Evolutionary conservation across 2,113 vertebrate species (phyloP).

Genomic region (Clarias gariepinus): DNA sequence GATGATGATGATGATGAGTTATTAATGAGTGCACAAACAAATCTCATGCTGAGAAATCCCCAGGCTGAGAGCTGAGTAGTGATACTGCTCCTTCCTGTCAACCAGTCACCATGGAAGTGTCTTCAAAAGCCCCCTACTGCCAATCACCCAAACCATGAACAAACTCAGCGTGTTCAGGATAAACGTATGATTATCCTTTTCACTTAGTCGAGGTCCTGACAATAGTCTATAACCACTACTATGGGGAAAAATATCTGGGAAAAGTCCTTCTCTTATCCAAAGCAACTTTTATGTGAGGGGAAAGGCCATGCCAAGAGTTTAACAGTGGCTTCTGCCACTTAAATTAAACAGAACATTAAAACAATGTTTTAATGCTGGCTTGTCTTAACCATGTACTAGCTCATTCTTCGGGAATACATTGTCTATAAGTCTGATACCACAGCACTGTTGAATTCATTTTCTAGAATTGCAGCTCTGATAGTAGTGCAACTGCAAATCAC

Average conservation of each 20-base stretch:
- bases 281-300: background rate
- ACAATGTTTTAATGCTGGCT: background rate
- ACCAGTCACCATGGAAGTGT: slow-evolving; percentile 35
- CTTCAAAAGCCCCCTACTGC: slow-evolving; percentile 42
- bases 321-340: background rate
- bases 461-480: background rate
- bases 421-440: background rate
- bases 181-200: background rate
- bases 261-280: background rate
- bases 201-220: background rate
- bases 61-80: slow-evolving; percentile 70
- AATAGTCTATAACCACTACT: background rate
- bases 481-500: background rate
- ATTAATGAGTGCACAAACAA: slow-evolving; percentile 49
- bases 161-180: background rate
- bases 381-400: background rate
- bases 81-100: slow-evolving; percentile 66
- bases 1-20: slow-evolving; percentile 35
- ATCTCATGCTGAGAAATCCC: slow-evolving; percentile 57
- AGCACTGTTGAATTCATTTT: background rate
- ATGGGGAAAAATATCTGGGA: background rate
- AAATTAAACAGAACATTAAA: background rate
- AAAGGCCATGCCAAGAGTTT: background rate
- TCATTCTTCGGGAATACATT: background rate
- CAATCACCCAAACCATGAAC: background rate